Base-by-base conservation (phyloP, 2,113 vertebrate genomes). In the Tringa solitaria region DNA sequence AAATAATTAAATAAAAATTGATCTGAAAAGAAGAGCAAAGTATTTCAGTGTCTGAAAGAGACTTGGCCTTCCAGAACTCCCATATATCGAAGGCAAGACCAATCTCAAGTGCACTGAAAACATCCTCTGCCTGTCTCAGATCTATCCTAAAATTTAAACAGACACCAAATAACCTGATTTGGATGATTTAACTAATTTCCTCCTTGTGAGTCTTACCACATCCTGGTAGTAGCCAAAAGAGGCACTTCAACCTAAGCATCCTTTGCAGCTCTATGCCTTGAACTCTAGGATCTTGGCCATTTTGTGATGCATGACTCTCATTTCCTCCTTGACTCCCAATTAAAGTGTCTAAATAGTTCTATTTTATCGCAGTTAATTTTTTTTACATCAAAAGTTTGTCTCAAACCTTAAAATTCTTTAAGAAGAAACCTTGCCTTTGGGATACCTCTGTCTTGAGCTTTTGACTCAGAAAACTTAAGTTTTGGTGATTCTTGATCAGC, bases 231-330 rank as follows among this genome's bases (percentile, higher is more conserved):
- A n/a, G n/a, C n/a, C n/a, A n/a, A 68, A 89, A 65, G 22, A 81
- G 7, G 13, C 0, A 0, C 46, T 87, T 22, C 46, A 82, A 90
- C 10, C 18, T 26, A 5, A 73, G 20, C 0, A 0, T 16, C 30
- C 21, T 56, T 6, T 51, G 19, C 28, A 90, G 69, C 26, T 92
- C 43, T 43, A 23, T 23, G 27, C 23, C 76, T 70, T 45, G 21
- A 77, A 15, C 8, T 76, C 45, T 51, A 43, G 35, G 23, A 48
- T 76, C 63, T 51, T 61, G 43, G 22, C 4, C 23, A 39, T 60
- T 80, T 64, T 65, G 15, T n/a, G 63, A 80, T 43, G 35, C 4
- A 5, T 23, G 6, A 68, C 28, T 79, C 30, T n/a, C 24, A 77
- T 67, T 94, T 78, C n/a, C 46, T 79, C 27, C 33, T 51, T 70